Base-by-base conservation (phyloP, 2,888 invertebrate genomes). In the Diadromus collaris region DNA sequence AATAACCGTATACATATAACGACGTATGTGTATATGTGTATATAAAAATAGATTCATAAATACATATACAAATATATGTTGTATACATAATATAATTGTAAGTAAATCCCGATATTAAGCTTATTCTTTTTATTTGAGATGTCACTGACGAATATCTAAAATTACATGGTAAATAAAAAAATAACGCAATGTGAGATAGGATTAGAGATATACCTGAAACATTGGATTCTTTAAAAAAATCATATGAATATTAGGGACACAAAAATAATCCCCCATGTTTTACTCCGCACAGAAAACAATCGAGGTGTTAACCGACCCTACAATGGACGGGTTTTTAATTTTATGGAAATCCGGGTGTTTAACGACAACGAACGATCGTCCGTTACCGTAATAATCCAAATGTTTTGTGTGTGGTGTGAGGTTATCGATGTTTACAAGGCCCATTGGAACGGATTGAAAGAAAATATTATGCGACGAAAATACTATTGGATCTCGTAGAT, bases 11-110 rank as follows among this genome's bases (percentile, higher is more conserved):
- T 46, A 56, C 29, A 61, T 27, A 63, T 73, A 60, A 38, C 19
- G 38, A 19, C 54, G 65, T 60, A 56, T 21, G 44, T 21, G 21
- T 56, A 21, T 74, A 54, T 60, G n/a, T 68, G 9, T n/a, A 54
- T 54, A 56, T 21, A 68, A 24, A 56, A 7, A 68, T 27, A 41
- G 16, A 41, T 56, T 38, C n/a, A 41, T 56, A 41, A 32, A 44
- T 46, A 27, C 13, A 38, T 61, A 38, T 61, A 61, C 6, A 41
- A n/a, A 61, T 56, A 63, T 19, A 51, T 51, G 41, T n/a, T 41
- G 34, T 63, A 51, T 63, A 63, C 41, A 64, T 38, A 24, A 56
- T 27, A 56, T 34, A 73, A 67, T 73, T 24, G 38, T 6, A 34
- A 41, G 13, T 56, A 76, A 69, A 19, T 56, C 21, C 29, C 41